Percentiles rank a stretch among this genome's conserved stretches.
phyloP scores from a whole-genome alignment of 2,113 vertebrate genomes.

The Sminthopsis crassicaudata region DNA sequence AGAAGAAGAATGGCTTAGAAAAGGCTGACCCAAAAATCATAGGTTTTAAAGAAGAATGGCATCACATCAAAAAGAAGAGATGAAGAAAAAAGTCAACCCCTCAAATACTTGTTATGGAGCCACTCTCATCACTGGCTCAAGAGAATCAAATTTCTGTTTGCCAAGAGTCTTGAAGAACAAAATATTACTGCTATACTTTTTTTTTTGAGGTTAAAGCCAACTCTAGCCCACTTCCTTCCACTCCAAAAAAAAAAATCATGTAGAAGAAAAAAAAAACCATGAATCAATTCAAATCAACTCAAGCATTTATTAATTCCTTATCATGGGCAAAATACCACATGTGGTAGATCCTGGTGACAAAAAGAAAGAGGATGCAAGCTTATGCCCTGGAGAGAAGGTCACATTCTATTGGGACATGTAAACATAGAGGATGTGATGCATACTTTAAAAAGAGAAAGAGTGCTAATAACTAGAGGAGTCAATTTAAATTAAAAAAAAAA shows the following conservation, averaged over 20 bases:
- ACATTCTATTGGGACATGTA: not conserved
- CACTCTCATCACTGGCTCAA: not conserved
- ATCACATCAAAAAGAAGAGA: not conserved
- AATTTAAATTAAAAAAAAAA: not conserved
- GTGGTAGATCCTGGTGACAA: not conserved
- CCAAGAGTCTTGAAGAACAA: not conserved
- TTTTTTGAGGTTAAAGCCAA: not conserved
- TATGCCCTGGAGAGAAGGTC: not conserved
- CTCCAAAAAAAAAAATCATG: not conserved
- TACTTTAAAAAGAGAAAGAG: not conserved
- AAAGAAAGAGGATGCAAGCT: not conserved
- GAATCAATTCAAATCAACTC: not conserved
- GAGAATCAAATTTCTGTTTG: not conserved
- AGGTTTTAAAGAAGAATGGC: not conserved
- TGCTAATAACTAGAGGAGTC: not conserved
- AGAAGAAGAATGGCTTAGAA: not conserved
- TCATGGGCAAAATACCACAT: not conserved
- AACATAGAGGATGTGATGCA: not conserved
- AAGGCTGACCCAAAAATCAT: not conserved
- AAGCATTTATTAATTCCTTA: not conserved
- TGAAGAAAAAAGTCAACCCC: not conserved
- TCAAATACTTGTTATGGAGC: not conserved
- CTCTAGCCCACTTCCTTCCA: not conserved
- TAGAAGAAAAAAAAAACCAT: not conserved
- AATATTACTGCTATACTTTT: not conserved